Base-by-base conservation (phyloP, 2,888 invertebrate species). In the Eupithecia dodoneata region DNA sequence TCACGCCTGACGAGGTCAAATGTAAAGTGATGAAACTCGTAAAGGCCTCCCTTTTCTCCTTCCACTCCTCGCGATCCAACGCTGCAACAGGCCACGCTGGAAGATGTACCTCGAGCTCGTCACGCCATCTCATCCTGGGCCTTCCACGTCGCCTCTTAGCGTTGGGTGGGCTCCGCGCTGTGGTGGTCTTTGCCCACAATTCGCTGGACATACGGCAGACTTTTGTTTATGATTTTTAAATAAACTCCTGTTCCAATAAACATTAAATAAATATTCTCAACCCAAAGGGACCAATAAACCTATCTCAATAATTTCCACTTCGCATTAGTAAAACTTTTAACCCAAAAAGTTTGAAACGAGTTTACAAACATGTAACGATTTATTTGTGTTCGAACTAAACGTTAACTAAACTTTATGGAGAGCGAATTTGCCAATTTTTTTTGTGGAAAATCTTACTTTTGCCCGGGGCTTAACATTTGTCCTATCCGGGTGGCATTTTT, bases 291-390 rank as follows among this genome's bases (percentile, higher is more conserved):
- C 45, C 44, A 44, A 44, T 69, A 69, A 63, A 63, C 30, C 67
- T 69, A 69, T 69, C 67, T 45, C 45, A 69, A 69, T 69, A 45
- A 45, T 69, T 45, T 69, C 42, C 42, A 6, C 45, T 69, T 44
- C 18, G 67, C n/a, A 44, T 69, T 45, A 69, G 45, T 45, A n/a
- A 45, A 69, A 69, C 67, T 69, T 69, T 69, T n/a, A 69, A 10
- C 67, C 66, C 67, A 44, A 69, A 69, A 69, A 69, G 44, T 69
- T 69, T 45, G 44, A 44, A 69, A 69, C 67, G 45, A 45, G 67
- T 69, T 69, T 10, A n/a, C 67, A 69, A 45, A 44, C 67, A 18
- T 69, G 67, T 69, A 45, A 69, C 67, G 44, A n/a, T 69, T 42
- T 69, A 69, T 69, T 69, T 69, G 67, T 69, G 67, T 69, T 44